phyloP scores from a whole-genome alignment of 2,888 invertebrate genomes.

The Osmoderma eremita region DNA sequence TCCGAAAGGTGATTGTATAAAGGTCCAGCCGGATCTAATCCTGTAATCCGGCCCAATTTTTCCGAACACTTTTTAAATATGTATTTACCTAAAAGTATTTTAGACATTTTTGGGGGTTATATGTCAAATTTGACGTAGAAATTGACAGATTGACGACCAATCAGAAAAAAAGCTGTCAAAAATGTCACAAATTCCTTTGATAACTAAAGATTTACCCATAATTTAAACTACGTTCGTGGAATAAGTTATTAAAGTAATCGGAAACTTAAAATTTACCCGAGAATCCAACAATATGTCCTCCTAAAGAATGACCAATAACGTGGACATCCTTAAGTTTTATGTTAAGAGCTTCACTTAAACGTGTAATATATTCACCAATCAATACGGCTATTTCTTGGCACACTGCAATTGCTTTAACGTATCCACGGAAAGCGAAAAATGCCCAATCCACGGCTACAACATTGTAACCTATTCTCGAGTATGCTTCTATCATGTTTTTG shows the following conservation, averaged over 20 bases:
- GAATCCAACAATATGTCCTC: slow-evolving; percentile 57
- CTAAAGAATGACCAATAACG: slow-evolving; percentile 58
- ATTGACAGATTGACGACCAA: no score
- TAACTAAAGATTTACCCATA: no score
- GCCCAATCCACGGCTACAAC: slow-evolving; percentile 37
- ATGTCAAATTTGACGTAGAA: no score
- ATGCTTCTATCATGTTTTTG: slow-evolving; percentile 21
- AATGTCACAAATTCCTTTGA: no score
- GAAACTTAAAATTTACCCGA: slow-evolving; percentile 49
- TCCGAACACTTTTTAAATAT: background rate
- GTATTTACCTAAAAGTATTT: slow-evolving; percentile 40
- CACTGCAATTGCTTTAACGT: slow-evolving; percentile 19
- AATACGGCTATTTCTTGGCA: slow-evolving; percentile 9
- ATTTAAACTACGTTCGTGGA: background rate
- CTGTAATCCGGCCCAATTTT: slow-evolving; percentile 49
- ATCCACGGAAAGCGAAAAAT: slow-evolving; percentile 6
- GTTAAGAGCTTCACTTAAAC: slow-evolving; percentile 8
- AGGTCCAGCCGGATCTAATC: slow-evolving; percentile 71
- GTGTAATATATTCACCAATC: slow-evolving; percentile 12
- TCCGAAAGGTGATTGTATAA: slow-evolving; percentile 67
- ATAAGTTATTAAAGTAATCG: background rate
- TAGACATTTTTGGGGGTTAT: no score
- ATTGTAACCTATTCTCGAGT: slow-evolving; percentile 18
- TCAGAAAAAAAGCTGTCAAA: no score
- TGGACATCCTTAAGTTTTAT: slow-evolving; percentile 50